A percentile compares a stretch with the other conserved stretches of the same genome.
Evolutionary conservation across 53 echinoderm and acorn worm species (phyloP).

Genomic region (Hippasteria phrygiana): DNA sequence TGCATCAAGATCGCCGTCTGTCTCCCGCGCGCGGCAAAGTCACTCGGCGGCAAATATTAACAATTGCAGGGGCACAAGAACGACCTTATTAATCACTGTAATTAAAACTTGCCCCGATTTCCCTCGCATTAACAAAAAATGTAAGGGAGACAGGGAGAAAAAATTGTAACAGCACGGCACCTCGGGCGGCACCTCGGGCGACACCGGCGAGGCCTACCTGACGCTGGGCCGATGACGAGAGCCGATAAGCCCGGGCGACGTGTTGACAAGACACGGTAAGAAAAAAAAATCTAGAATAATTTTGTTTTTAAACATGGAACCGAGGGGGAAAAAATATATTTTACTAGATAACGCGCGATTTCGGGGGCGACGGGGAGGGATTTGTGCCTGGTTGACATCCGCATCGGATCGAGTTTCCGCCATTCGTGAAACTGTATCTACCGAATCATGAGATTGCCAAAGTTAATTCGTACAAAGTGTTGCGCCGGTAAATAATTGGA

Average conservation of each 20-base stretch:
- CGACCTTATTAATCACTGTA: conserved; percentile 51
- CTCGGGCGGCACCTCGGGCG: conserved; percentile 24
- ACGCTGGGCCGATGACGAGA: conserved; percentile 44
- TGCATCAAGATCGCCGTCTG: background rate
- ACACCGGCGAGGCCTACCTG: conserved; percentile 46
- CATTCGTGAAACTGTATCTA: conserved; percentile 52
- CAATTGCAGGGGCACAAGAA: conserved; percentile 17
- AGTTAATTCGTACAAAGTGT: conserved; percentile 45
- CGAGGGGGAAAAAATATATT: background rate
- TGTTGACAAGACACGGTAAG: conserved; percentile 44
- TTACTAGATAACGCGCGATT: conserved; percentile 50
- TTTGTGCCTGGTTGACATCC: conserved; percentile 20
- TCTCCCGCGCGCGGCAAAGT: background rate
- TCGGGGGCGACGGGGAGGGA: background rate
- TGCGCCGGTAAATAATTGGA: conserved; percentile 45
- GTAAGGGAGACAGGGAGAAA: background rate
- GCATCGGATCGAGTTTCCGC: conserved; percentile 18
- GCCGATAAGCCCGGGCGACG: conserved; percentile 54
- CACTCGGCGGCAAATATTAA: conserved; percentile 34
- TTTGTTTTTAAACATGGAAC: background rate
- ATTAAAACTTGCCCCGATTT: conserved; percentile 45
- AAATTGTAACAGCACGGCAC: conserved; percentile 42
- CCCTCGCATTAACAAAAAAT: background rate
- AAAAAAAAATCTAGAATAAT: background rate
- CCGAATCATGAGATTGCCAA: conserved; percentile 35